phyloP scores from a whole-genome alignment of 2,113 vertebrate genomes.

The Heptranchias perlo region DNA sequence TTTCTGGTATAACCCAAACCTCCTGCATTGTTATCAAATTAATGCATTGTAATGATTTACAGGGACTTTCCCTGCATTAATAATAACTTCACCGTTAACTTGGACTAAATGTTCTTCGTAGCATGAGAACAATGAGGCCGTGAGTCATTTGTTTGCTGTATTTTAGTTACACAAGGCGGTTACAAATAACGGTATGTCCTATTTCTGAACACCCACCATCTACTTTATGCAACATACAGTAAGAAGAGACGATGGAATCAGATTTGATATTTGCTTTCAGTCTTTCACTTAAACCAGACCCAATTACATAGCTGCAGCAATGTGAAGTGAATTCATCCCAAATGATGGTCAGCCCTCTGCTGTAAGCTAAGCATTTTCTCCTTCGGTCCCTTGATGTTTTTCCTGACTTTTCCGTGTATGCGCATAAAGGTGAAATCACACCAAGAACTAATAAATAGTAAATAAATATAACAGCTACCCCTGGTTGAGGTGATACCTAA shows the following conservation, averaged over 20 bases:
- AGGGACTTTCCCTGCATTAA: not conserved
- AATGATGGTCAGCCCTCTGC: not conserved
- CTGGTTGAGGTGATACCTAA: not conserved
- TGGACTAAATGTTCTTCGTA: conserved; percentile 3
- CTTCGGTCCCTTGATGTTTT: not conserved
- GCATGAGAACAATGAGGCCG: not conserved
- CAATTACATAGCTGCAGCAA: not conserved
- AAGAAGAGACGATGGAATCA: not conserved
- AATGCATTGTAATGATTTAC: not conserved
- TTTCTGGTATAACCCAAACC: conserved; percentile 8
- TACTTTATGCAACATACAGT: not conserved
- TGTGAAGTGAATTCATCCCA: not conserved
- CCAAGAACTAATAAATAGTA: not conserved
- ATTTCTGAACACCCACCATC: not conserved
- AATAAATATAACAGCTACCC: not conserved
- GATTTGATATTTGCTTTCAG: not conserved
- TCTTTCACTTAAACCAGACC: not conserved
- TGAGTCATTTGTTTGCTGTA: not conserved
- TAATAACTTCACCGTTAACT: conserved; percentile 25
- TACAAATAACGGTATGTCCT: not conserved
- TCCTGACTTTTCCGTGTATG: not conserved
- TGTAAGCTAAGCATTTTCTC: too few species aligned
- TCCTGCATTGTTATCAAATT: conserved; percentile 23
- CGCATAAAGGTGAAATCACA: not conserved
- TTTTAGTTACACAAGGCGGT: not conserved